phyloP scores from a whole-genome alignment of 2,113 vertebrate genomes.

The Peromyscus californicus region DNA sequence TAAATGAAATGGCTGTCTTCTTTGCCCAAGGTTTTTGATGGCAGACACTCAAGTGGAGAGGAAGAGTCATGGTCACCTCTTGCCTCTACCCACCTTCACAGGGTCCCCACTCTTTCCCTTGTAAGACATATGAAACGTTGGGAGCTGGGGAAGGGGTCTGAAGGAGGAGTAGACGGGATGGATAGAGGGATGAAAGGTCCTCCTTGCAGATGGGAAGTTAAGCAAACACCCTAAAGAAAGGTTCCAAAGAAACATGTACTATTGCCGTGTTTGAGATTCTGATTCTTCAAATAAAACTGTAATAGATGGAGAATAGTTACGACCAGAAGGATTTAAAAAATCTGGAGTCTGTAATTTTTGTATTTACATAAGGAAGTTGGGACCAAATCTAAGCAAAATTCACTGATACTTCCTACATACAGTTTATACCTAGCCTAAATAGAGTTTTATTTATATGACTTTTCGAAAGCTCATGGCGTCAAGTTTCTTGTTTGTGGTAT shows the following conservation, averaged over 20 bases:
- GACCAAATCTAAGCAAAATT: background rate
- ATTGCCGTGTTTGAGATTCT: background rate
- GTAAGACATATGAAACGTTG: background rate
- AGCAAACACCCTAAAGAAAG: accelerated
- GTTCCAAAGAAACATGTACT: background rate
- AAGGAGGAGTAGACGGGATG: background rate
- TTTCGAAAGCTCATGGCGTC: background rate
- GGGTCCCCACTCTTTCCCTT: background rate
- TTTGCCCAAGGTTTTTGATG: background rate
- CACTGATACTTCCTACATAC: background rate
- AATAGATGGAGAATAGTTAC: background rate
- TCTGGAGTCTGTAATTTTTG: background rate
- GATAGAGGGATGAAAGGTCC: accelerated
- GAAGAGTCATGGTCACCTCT: accelerated
- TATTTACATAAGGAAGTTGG: no score
- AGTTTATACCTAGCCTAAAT: background rate
- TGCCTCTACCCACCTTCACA: background rate
- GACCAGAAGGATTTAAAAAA: background rate
- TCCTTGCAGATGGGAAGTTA: background rate
- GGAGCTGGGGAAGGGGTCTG: accelerated
- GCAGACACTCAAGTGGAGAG: no score
- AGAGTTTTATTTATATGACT: background rate
- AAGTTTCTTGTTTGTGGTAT: background rate
- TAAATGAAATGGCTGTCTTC: background rate
- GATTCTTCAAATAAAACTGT: background rate